Base-by-base conservation (phyloP, 1,140 invertebrate genomes). In the Lucilia cuprina region DNA sequence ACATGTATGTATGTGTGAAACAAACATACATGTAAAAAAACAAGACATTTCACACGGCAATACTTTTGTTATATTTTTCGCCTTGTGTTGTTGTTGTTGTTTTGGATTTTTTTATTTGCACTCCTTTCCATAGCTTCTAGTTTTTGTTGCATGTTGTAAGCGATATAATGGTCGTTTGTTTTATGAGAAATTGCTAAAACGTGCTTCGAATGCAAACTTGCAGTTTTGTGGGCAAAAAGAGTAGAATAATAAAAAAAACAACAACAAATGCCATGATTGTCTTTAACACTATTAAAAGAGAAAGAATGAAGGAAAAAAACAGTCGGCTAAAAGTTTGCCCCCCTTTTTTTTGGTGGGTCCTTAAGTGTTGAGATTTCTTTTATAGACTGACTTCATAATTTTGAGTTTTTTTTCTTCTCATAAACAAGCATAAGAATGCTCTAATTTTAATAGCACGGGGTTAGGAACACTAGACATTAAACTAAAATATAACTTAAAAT, bases 141-240 rank as follows among this genome's bases (percentile, higher is more conserved):
- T 13, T 13, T 5, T 41, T 55, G 9, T 83, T 41, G 41, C 41
- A 41, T 41, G 41, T 41, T 41, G 82, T 74, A 85, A 83, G 82
- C 84, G 84, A 83, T 80, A 85, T 90, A 90, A 90, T 90, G 89
- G 89, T 88, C 89, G 89, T 90, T 90, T 90, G 89, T 90, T 90
- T 90, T 90, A 90, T 90, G 89, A 90, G 89, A 90, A 90, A 90
- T 90, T 90, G 89, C 89, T 87, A 87, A 89, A 89, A 90, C 89
- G 89, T 90, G 89, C 86, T 84, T 84, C 30, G 89, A 87, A 90
- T 90, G 83, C 83, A n/a, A 80, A 90, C n/a, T 60, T 75, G 70
- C 65, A 65, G 21, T 70, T 70, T 65, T 30, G 4, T 82, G 19
- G 19, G 5, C 55, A n/a, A 75, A 19, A 77, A 77, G 9, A 21